phyloP scores from a whole-genome alignment of 1,140 invertebrate genomes.

The Diuraphis noxia region DNA sequence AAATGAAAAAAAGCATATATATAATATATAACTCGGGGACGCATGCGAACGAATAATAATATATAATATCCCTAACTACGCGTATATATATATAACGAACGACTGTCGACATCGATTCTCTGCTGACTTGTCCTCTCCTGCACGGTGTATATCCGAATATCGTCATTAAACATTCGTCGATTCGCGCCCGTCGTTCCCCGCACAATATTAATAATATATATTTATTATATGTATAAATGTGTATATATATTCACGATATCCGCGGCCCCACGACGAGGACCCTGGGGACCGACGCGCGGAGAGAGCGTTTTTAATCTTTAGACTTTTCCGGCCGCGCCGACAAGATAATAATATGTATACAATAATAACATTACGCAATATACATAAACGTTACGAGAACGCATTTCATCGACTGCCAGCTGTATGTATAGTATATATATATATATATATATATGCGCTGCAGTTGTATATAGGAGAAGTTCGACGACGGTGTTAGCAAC shows the following conservation, averaged over 20 bases:
- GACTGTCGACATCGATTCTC: slow-evolving; percentile 23
- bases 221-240: neutral
- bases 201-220: slow-evolving; percentile 2
- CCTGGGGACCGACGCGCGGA: neutral
- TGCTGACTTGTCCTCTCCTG: neutral
- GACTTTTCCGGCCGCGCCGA: slow-evolving; percentile 4
- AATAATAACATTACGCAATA: neutral
- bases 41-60: neutral
- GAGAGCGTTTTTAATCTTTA: slow-evolving; percentile 21
- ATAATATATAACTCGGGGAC: neutral
- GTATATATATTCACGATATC: neutral
- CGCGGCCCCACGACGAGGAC: neutral
- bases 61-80: neutral
- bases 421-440: neutral
- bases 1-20: neutral
- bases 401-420: neutral
- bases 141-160: neutral
- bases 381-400: neutral
- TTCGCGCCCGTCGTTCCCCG: neutral
- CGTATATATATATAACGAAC: neutral
- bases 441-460: neutral
- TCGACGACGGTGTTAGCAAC: no score
- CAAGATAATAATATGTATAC: neutral
- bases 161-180: neutral
- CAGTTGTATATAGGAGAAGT: no score